Percentiles rank a stretch among this genome's conserved stretches.
Conservation (phyloP, 2,797 vertebrate species). For the Notolepis coatsorum region DNA sequence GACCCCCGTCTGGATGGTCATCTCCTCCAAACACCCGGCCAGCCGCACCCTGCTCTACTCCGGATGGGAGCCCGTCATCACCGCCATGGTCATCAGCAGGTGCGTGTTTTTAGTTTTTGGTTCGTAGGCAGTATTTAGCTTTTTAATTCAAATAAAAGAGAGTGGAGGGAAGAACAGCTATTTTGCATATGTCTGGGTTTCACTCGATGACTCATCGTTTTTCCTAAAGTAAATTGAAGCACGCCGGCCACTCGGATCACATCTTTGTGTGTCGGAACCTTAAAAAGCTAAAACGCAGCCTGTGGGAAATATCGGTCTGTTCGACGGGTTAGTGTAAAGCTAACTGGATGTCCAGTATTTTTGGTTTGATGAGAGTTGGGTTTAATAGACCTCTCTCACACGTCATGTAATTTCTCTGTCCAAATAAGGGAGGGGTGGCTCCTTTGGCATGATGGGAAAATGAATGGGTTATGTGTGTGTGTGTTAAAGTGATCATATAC, state of each 20-base stretch:
- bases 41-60: slow-evolving; percentile 96
- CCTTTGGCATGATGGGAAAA: too few species aligned
- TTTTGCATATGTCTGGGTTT: slow-evolving; percentile 51
- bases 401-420: too few species aligned
- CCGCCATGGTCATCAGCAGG: slow-evolving; percentile 98
- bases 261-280: slow-evolving; percentile 43
- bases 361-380: too few species aligned
- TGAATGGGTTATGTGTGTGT: too few species aligned
- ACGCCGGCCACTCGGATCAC: slow-evolving; percentile 30
- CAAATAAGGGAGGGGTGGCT: too few species aligned
- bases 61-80: slow-evolving; percentile 98
- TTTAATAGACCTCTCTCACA: too few species aligned
- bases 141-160: slow-evolving; percentile 55
- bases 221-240: slow-evolving; percentile 51
- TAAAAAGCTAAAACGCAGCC: slow-evolving; percentile 28
- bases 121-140: slow-evolving; percentile 15
- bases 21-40: slow-evolving; percentile 96
- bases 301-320: too few species aligned
- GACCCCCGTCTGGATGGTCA: slow-evolving; percentile 94
- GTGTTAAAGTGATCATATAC: too few species aligned
- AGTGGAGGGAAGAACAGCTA: slow-evolving; percentile 34
- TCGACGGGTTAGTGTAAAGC: too few species aligned
- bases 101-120: slow-evolving; percentile 59
- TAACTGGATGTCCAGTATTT: too few species aligned
- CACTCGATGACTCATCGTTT: slow-evolving; percentile 64